Percentiles rank a stretch among this genome's conserved stretches.
Conservation (phyloP, 2,113 vertebrate species). For the Tragelaphus buxtoni region DNA sequence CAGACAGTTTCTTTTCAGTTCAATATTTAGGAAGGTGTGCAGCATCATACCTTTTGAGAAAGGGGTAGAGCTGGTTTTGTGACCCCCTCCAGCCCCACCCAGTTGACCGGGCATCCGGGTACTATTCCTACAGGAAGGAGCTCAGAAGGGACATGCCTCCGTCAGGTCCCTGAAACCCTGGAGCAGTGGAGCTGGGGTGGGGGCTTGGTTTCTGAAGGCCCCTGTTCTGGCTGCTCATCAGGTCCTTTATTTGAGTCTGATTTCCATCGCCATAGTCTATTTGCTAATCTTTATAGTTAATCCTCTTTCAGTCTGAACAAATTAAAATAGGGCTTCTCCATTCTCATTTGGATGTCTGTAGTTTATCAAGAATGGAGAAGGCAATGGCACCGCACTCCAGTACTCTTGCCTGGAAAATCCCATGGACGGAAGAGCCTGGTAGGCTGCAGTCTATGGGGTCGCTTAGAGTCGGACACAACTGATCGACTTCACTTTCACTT, state of each 20-base stretch:
- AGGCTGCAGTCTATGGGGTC: too few species aligned
- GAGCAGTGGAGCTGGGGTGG: not conserved
- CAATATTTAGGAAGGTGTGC: not conserved
- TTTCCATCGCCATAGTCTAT: not conserved
- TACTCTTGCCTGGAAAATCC: too few species aligned
- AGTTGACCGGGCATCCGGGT: not conserved
- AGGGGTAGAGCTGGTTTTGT: not conserved
- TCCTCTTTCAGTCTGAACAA: not conserved
- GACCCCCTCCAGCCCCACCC: fast-evolving
- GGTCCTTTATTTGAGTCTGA: not conserved
- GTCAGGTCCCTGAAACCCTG: fast-evolving
- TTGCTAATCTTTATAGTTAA: not conserved
- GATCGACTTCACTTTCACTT: too few species aligned
- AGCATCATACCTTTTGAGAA: not conserved
- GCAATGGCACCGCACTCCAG: too few species aligned
- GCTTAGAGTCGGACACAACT: too few species aligned
- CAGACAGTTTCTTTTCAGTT: not conserved
- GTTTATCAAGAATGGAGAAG: not conserved
- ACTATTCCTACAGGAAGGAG: too few species aligned
- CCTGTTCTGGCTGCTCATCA: not conserved
- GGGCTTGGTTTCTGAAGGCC: not conserved
- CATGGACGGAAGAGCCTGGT: too few species aligned
- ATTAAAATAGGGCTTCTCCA: not conserved
- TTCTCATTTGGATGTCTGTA: not conserved
- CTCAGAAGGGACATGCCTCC: not conserved